Evolutionary conservation across 2,113 vertebrate genomes (phyloP).

Genomic region (Rana temporaria): DNA sequence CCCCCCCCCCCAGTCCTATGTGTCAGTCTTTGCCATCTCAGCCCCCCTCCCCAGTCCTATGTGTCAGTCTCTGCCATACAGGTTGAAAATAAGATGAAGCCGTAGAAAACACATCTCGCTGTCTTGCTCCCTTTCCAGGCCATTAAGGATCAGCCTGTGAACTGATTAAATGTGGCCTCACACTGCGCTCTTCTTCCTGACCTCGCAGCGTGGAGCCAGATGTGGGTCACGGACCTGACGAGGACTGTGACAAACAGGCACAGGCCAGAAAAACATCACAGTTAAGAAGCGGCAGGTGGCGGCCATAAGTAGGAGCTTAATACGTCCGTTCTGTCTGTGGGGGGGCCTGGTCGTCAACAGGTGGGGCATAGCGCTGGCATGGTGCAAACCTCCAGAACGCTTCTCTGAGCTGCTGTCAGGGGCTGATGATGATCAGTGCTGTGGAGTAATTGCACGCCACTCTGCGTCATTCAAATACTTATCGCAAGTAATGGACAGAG

Average conservation of each 20-base stretch:
- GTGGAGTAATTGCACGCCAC: background rate
- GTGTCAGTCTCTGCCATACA: conserved; percentile 8
- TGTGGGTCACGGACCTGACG: background rate
- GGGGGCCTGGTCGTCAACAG: conserved; percentile 2
- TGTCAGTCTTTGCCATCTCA: no score
- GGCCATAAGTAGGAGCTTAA: conserved; percentile 41
- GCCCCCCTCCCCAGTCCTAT: background rate
- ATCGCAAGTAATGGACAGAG: conserved; percentile 25
- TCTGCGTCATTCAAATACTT: conserved; percentile 4
- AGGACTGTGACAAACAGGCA: conserved; percentile 23
- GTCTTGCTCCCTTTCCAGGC: conserved; percentile 34
- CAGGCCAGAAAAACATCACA: background rate
- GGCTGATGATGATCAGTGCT: background rate
- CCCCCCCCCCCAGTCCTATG: background rate
- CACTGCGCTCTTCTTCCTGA: conserved; percentile 42
- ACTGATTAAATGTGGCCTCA: conserved; percentile 46
- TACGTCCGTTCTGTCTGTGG: background rate
- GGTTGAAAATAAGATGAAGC: background rate
- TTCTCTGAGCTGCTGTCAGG: background rate
- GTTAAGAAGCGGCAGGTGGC: conserved; percentile 28
- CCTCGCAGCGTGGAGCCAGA: background rate
- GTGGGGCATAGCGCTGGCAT: background rate
- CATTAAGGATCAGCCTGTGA: conserved; percentile 54
- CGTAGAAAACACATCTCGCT: conserved; percentile 6
- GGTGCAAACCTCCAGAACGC: background rate